Conservation (phyloP, 64 coral and sea anemone genomes). For the Porites lutea region DNA sequence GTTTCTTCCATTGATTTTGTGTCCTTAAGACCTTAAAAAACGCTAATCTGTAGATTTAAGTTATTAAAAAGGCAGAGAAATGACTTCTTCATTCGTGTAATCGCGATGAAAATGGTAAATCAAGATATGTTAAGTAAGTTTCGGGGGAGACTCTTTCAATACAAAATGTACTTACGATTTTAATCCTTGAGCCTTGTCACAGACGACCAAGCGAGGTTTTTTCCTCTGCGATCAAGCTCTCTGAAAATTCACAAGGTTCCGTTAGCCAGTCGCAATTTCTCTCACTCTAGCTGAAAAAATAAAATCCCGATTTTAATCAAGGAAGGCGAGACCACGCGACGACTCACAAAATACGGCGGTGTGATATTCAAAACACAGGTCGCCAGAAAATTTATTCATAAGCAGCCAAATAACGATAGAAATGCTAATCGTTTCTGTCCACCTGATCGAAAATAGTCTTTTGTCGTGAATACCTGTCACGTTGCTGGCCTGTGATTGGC, state of each 20-base stretch:
- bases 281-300: not conserved
- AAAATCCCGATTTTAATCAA: not conserved
- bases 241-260: not conserved
- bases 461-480: conserved; percentile 25
- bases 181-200: no score
- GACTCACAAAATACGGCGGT: not conserved
- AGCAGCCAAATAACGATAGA: not conserved
- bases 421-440: conserved; percentile 15
- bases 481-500: conserved; percentile 18
- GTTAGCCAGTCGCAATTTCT: not conserved
- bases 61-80: not conserved
- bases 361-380: not conserved
- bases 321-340: not conserved
- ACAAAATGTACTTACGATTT: no score
- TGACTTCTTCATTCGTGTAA: not conserved
- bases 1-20: not conserved
- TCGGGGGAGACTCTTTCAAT: no score
- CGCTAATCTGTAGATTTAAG: not conserved
- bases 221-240: no score
- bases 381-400: conserved; percentile 37
- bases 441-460: conserved; percentile 23
- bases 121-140: no score
- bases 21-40: not conserved
- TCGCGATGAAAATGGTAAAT: not conserved
- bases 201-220: not conserved